Evolutionary conservation across 2,113 vertebrate species (phyloP).

Genomic region (Ciconia boyciana): DNA sequence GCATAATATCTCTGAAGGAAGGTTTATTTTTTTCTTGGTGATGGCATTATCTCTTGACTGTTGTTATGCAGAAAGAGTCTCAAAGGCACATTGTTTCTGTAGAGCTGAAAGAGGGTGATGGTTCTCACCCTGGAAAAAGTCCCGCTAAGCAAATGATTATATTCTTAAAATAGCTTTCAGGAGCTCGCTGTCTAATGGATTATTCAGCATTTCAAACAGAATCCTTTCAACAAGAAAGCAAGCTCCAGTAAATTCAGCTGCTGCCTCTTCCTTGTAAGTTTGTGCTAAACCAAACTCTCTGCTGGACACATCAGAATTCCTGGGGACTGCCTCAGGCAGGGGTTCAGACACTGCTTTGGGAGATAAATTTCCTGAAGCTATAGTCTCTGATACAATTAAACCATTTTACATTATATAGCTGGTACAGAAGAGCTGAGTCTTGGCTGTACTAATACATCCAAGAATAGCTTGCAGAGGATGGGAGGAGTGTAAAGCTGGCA

Average conservation of each 20-base stretch:
- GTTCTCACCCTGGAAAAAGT: neutral
- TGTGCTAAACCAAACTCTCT: neutral
- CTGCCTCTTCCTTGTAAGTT: neutral
- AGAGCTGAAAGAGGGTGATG: neutral
- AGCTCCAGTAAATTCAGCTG: neutral
- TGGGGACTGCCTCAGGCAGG: neutral
- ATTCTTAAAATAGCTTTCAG: neutral
- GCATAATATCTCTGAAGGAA: neutral
- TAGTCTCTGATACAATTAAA: neutral
- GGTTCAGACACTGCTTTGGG: neutral
- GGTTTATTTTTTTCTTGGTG: neutral
- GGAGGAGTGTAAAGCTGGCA: conserved; percentile 1
- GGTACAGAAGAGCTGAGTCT: neutral
- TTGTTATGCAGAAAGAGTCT: neutral
- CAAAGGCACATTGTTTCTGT: neutral
- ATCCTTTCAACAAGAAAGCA: neutral
- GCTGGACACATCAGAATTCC: neutral
- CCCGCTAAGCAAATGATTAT: neutral
- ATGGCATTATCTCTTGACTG: neutral
- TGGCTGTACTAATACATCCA: neutral
- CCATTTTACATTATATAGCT: neutral
- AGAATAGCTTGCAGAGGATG: conserved; percentile 25
- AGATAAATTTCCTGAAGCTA: neutral
- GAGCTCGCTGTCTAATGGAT: neutral
- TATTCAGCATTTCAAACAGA: conserved; percentile 12